These are phyloP conservation scores for Campylomormyrus tamandua DNA, from an alignment of 2,113 vertebrate genomes.

Conservation along the genomic window DNA sequence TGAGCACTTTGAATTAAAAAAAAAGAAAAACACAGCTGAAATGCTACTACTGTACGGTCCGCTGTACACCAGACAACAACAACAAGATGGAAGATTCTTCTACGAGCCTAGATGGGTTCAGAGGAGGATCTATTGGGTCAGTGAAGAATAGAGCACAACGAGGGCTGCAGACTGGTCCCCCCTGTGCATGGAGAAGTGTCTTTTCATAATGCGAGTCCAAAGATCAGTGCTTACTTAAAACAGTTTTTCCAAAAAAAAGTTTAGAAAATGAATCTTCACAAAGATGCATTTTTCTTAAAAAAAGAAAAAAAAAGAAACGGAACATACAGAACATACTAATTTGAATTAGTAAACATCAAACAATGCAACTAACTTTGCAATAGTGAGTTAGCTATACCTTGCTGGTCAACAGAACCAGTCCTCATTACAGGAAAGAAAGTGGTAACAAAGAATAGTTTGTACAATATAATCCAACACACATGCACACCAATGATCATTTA, in stretches of 20 bases:
- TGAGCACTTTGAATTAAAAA: constrained; percentile 88
- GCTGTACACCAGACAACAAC: constrained; percentile 79
- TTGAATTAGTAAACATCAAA: constrained; percentile 71
- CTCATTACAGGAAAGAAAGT: constrained; percentile 68
- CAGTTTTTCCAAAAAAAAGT: constrained; percentile 51
- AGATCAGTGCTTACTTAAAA: constrained; percentile 78
- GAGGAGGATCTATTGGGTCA: constrained; percentile 52
- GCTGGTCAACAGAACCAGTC: constrained; percentile 68
- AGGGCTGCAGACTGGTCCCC: constrained; percentile 58
- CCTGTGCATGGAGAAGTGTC: constrained; percentile 63
- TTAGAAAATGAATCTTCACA: constrained; percentile 65
- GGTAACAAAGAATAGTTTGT: constrained; percentile 75
- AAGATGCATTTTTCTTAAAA: constrained; percentile 56
- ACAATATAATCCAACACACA: constrained; percentile 76
- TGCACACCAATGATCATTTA: constrained; percentile 76
- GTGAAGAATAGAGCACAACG: constrained; percentile 58
- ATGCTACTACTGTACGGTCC: constrained; percentile 77
- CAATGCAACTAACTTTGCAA: constrained; percentile 62
- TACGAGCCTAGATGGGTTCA: constrained; percentile 69
- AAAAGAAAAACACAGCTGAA: constrained; percentile 73
- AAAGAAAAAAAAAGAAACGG: constrained; percentile 52
- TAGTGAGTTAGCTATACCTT: constrained; percentile 61
- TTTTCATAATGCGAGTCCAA: constrained; percentile 74
- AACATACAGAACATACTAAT: constrained; percentile 69
- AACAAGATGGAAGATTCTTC: constrained; percentile 64